These are phyloP conservation scores for Muscicapa comitata DNA, from an alignment of 2,797 vertebrate species.

Conservation along the genomic window DNA sequence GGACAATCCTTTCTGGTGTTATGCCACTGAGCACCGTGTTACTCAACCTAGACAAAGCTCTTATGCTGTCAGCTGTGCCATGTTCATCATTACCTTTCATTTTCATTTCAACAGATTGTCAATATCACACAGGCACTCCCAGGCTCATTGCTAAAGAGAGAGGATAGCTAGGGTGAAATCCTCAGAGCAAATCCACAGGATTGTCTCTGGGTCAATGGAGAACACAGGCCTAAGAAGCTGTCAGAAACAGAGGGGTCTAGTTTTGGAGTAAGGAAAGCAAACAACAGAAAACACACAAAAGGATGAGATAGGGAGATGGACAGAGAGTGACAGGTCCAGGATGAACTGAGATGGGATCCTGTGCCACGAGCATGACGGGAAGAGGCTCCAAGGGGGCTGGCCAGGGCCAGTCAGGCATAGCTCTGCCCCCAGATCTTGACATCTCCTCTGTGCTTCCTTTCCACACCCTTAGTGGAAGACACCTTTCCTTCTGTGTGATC, in stretches of 20 bases:
- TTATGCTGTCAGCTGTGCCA: not conserved
- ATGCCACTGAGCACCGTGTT: not conserved
- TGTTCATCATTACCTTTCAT: not conserved
- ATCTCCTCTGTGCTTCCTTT: not conserved
- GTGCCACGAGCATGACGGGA: rapidly evolving
- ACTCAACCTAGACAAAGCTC: not conserved
- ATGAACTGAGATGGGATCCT: not conserved
- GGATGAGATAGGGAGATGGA: not conserved
- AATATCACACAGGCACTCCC: not conserved
- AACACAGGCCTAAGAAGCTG: rapidly evolving
- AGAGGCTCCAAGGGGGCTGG: not conserved
- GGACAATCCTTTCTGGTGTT: not conserved
- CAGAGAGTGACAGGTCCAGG: not conserved
- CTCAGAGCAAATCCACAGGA: not conserved
- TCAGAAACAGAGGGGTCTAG: not conserved
- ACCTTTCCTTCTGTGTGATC: rapidly evolving
- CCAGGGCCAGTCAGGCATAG: not conserved
- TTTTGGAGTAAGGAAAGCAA: not conserved
- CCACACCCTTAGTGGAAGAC: not conserved
- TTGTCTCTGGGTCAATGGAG: not conserved
- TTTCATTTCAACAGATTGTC: not conserved
- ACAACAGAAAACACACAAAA: not conserved
- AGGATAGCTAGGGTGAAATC: not conserved
- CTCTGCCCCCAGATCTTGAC: not conserved
- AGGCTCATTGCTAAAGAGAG: not conserved